Evolutionary conservation across 2,113 vertebrate genomes (phyloP), one percentile per base, ranked within the genome.

Genomic region (Aplodontia rufa): DNA sequence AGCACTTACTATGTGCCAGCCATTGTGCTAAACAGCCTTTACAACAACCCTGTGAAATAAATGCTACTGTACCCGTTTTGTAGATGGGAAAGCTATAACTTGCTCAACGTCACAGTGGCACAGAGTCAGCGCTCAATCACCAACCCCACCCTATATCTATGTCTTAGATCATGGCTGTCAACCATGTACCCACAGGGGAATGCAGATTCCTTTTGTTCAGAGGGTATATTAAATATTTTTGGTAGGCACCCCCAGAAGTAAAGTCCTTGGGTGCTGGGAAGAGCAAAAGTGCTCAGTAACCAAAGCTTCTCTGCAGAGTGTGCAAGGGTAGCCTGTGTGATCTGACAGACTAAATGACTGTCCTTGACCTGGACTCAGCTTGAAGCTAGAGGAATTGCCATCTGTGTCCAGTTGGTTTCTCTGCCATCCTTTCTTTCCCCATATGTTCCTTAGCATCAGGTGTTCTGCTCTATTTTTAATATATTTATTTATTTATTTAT

Each of bases 61-160:
- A 28, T 55, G 7, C 55, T 72, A 9, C 49, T 58, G 28, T 49
- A 58, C 42, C 66, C 42, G 51, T 78, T 93, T 69, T 72, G 40
- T 37, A 55, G 62, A 89, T 88, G 37, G 86, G 53, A 88, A 92
- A 45, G n/a, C 84, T 92, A 1, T n/a, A 37, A 32, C 4, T 49
- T 75, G 26, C 32, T 68, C 35, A 62, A 40, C 26, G 47, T 62
- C 24, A 60, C 71, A 72, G 47, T 75, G 88, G n/a, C 60, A 76
- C 17, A 94, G 93, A 93, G 2, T 40, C 22, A n/a, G 81, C n/a
- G 89, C 37, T 64, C 87, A 91, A 64, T 66, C n/a, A 87, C 26
- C 45, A 72, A 1, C 45, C 51, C 51, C 13, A 64, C 32, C 45
- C 12, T n/a, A n/a, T n/a, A n/a, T 11, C 60, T 32, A 12, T 35